Conservation (phyloP, 30 jellyfish, hydroid and myxozoan genomes). For the Aurelia sp. region DNA sequence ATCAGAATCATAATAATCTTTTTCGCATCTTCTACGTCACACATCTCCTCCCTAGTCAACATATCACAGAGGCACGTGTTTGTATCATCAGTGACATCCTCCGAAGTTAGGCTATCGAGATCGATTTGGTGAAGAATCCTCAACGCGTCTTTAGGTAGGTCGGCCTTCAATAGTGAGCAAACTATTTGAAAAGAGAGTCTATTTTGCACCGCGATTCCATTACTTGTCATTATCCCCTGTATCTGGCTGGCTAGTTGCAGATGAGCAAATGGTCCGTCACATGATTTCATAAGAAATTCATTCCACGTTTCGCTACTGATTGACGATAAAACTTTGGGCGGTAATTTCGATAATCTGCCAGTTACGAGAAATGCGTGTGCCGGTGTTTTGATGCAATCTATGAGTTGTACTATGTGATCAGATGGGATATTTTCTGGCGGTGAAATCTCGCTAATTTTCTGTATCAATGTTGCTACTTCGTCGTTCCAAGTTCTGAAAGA, state of each 20-base stretch:
- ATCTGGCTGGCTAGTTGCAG: conserved; percentile 55
- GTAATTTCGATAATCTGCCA: conserved; percentile 9
- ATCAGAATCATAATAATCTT: conserved; percentile 21
- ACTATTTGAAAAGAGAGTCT: conserved; percentile 12
- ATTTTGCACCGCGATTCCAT: conserved; percentile 10
- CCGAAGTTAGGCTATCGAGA: conserved; percentile 4
- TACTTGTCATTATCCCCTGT: conserved; percentile 33
- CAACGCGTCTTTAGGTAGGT: conserved; percentile 24
- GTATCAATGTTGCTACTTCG: conserved; percentile 5
- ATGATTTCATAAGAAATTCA: conserved; percentile 20
- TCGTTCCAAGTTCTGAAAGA: background rate
- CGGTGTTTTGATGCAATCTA: conserved; percentile 8
- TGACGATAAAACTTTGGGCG: background rate
- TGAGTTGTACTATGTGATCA: conserved; percentile 19
- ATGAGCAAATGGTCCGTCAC: conserved; percentile 49
- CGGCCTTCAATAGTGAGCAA: conserved; percentile 2
- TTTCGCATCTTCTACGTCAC: background rate
- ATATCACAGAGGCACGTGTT: background rate
- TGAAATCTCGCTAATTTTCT: conserved; percentile 11
- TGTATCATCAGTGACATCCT: conserved; percentile 42
- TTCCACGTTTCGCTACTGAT: conserved; percentile 42
- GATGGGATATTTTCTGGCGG: conserved; percentile 31
- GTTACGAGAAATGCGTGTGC: conserved; percentile 27
- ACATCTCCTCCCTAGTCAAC: conserved; percentile 1
- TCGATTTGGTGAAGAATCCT: conserved; percentile 13